Evolutionary conservation across 2,113 vertebrate genomes (phyloP).

Genomic region (Bungarus multicinctus): DNA sequence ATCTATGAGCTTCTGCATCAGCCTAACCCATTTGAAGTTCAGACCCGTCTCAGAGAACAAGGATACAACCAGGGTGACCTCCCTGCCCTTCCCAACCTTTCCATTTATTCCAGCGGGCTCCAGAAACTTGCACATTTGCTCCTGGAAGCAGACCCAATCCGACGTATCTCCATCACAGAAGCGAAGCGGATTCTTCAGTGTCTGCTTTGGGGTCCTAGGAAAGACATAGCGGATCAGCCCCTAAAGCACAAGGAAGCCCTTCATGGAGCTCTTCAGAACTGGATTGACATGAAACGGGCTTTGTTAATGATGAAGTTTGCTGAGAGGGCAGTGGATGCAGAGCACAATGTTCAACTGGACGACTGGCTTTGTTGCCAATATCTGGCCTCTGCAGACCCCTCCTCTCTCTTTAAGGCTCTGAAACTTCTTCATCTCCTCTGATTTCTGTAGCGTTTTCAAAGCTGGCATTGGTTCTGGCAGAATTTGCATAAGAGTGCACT

Average conservation of each 20-base stretch:
- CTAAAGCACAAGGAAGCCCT: conserved; percentile 68
- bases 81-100: conserved; percentile 80
- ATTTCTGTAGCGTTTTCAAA: not conserved
- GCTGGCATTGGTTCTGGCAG: not conserved
- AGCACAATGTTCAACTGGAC: conserved; percentile 85
- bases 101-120: conserved; percentile 90
- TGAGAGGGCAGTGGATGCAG: conserved; percentile 86
- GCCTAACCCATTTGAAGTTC: conserved; percentile 91
- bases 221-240: conserved; percentile 86
- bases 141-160: conserved; percentile 90
- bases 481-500: not conserved
- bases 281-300: conserved; percentile 94
- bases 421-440: conserved; percentile 84
- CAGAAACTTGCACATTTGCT: conserved; percentile 87
- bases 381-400: conserved; percentile 83
- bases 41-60: conserved; percentile 81
- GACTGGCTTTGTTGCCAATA: conserved; percentile 99
- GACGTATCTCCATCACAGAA: conserved; percentile 88
- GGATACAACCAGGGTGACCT: conserved; percentile 87
- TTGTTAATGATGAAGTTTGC: conserved; percentile 99
- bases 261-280: conserved; percentile 81
- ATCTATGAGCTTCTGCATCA: conserved; percentile 96
- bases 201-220: conserved; percentile 90
- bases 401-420: conserved; percentile 81
- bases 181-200: conserved; percentile 89